phyloP scores from a whole-genome alignment of 2,888 invertebrate species.

The Achlya flavicornis region DNA sequence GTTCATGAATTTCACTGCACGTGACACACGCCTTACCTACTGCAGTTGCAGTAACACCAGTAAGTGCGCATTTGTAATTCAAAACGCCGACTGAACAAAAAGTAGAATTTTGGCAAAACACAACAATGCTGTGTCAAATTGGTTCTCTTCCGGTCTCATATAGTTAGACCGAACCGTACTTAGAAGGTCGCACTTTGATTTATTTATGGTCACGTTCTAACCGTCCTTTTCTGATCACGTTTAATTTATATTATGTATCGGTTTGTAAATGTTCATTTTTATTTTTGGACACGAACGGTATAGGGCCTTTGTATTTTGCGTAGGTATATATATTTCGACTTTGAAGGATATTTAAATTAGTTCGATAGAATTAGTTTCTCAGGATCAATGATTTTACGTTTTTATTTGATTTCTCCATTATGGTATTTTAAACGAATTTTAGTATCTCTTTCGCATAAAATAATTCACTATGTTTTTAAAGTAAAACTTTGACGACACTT shows the following conservation, averaged over 20 bases:
- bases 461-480: neutral
- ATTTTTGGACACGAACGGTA: neutral
- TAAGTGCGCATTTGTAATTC: neutral
- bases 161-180: neutral
- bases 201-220: neutral
- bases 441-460: neutral
- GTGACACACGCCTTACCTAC: too few relatives aligned
- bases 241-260: neutral
- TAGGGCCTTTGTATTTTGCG: too few relatives aligned
- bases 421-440: neutral
- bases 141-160: constrained; percentile 29
- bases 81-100: neutral
- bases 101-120: constrained; percentile 23
- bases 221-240: neutral
- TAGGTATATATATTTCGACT: too few relatives aligned
- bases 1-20: too few relatives aligned
- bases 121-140: constrained; percentile 32
- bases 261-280: neutral
- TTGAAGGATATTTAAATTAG: too few relatives aligned
- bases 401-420: too few relatives aligned
- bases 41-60: neutral
- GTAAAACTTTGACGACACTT: too few relatives aligned
- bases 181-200: constrained; percentile 4
- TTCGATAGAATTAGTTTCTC: too few relatives aligned
- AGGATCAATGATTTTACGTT: too few relatives aligned